phyloP scores from a whole-genome alignment of 2,113 vertebrate genomes.

The Hippocampus comes region DNA sequence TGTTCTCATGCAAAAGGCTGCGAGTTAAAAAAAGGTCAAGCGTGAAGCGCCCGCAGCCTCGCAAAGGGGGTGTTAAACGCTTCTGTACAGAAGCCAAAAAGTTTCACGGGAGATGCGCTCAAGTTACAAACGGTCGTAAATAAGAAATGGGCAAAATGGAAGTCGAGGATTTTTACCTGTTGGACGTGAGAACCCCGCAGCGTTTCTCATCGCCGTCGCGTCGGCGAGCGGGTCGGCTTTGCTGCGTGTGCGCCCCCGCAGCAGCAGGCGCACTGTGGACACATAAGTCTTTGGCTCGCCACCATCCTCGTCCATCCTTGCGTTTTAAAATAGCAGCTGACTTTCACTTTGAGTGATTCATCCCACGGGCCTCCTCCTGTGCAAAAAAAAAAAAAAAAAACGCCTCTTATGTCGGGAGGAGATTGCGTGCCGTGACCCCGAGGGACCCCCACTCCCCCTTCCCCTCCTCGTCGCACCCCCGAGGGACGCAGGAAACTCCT shows the following conservation, averaged over 20 bases:
- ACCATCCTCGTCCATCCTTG: slow-evolving; percentile 57
- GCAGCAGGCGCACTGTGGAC: slow-evolving; percentile 61
- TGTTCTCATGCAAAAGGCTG: not conserved
- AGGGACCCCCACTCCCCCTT: not conserved
- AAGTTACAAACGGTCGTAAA: not conserved
- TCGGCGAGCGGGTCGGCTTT: slow-evolving; percentile 34
- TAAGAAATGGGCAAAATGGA: not conserved
- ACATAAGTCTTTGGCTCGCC: slow-evolving; percentile 58
- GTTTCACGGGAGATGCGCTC: not conserved
- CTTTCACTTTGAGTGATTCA: slow-evolving; percentile 16
- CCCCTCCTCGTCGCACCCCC: slow-evolving; percentile 1
- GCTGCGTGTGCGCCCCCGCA: slow-evolving; percentile 36
- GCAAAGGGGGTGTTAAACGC: not conserved
- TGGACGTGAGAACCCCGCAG: slow-evolving; percentile 20
- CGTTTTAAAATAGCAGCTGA: slow-evolving; percentile 9
- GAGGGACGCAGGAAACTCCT: slow-evolving; percentile 34
- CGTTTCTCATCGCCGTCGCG: slow-evolving; percentile 5
- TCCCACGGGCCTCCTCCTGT: slow-evolving; percentile 16
- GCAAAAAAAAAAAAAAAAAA: not conserved
- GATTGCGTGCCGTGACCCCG: not conserved
- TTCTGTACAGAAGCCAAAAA: not conserved
- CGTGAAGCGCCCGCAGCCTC: not conserved
- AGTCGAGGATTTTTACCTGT: slow-evolving; percentile 41
- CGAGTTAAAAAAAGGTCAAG: slow-evolving; percentile 3
- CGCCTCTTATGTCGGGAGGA: not conserved